Evolutionary conservation across 2,113 vertebrate species (phyloP), one percentile per base, ranked within the genome.

Genomic region (Nyctereutes procyonoides): DNA sequence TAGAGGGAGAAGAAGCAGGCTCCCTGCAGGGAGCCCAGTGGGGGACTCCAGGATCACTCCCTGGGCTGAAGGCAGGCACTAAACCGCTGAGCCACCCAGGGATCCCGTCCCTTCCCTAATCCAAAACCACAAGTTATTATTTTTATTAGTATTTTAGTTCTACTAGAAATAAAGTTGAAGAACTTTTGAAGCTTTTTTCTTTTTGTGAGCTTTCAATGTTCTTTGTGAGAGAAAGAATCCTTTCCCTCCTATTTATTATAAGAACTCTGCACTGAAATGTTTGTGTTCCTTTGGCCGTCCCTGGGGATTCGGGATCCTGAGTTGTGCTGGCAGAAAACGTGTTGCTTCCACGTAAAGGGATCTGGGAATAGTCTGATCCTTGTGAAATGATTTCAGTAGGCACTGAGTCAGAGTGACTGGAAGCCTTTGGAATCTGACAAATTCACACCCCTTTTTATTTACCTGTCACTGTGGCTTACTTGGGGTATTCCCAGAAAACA

Each of bases 101-200:
- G 43, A 43, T 43, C 43, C 63, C 90, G 12, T 79, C 80, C 53
- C 86, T 94, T 93, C 65, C 14, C 74, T 96, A 88, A 91, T 56
- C 73, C 8, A 80, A 88, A 76, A 55, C 71, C 15, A 88, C 35
- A 71, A 51, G 60, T 89, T 87, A 77, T 26, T 90, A 1, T 48
- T 94, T 90, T 92, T 43, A 82, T 93, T 51, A 32, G 16, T 60
- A 51, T 69, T 93, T 92, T 79, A 69, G 67, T 92, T 93, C 51
- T 91, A 55, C 55, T 94, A 8, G n/a, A 69, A 32, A 69, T 69
- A 69, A 69, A 69, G 9, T 8, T 82, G 38, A 96, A 88, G 67
- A 85, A 88, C 81, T 53, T 62, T 92, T n/a, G n/a, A 81, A 81
- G 20, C 4, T 22, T 79, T 73, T 84, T 43, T 32, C 56, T 95